Evolutionary conservation across 2,797 vertebrate species (phyloP).

Genomic region (Gobionotothen gibberifrons): DNA sequence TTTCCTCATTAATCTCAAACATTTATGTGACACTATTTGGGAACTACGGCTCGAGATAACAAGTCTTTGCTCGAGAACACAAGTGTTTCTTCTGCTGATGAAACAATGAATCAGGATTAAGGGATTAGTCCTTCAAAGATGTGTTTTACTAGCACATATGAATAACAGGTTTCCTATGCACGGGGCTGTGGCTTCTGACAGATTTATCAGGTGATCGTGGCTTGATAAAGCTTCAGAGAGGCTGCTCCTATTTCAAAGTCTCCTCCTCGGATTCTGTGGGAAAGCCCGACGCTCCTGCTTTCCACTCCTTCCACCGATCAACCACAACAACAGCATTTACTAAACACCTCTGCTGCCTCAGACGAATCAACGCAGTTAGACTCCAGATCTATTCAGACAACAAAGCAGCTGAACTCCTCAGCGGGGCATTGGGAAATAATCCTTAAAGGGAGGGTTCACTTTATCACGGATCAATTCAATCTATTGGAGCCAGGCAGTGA

Average conservation of each 20-base stretch:
- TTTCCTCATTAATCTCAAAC: constrained; percentile 54
- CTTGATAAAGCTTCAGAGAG: constrained; percentile 69
- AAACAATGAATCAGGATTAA: constrained; percentile 58
- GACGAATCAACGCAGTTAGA: constrained; percentile 45
- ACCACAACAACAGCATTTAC: constrained; percentile 31
- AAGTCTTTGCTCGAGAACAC: constrained; percentile 50
- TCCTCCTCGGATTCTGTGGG: constrained; percentile 65
- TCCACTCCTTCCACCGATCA: constrained; percentile 60
- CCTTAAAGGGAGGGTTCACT: constrained; percentile 58
- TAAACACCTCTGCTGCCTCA: constrained; percentile 50
- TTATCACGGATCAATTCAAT: constrained; percentile 65
- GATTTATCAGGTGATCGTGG: constrained; percentile 72
- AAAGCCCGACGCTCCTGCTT: constrained; percentile 61
- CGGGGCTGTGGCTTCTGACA: constrained; percentile 56
- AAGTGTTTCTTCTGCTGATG: constrained; percentile 54
- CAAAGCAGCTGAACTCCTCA: constrained; percentile 55
- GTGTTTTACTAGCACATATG: constrained; percentile 57
- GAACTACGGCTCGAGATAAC: constrained; percentile 39
- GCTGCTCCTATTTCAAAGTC: constrained; percentile 76
- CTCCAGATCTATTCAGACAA: constrained; percentile 46
- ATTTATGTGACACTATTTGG: constrained; percentile 49
- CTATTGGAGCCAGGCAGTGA: constrained; percentile 47
- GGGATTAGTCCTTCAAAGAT: constrained; percentile 67
- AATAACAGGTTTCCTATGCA: constrained; percentile 60
- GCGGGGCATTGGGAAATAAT: constrained; percentile 53